Base-by-base conservation (phyloP, 2,113 vertebrate genomes). In the Amazona vittata region DNA sequence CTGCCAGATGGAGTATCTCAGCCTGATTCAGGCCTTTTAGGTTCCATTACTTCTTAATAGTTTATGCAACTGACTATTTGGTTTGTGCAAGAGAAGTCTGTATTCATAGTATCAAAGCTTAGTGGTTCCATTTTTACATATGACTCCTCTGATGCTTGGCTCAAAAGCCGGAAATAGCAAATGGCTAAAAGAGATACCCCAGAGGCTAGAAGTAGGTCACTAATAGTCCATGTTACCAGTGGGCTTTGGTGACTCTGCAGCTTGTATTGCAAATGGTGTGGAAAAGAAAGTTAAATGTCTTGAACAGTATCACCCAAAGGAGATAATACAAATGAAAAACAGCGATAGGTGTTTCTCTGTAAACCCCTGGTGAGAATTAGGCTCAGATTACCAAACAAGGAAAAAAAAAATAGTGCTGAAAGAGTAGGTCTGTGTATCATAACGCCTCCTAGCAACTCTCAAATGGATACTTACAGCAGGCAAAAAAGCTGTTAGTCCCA, bases 401-500 rank as follows among this genome's bases (percentile, higher is more conserved):
- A 92, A 90, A 94, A 90, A 94, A 70, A 90, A 0, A 25, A 14
- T 24, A 52, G 24, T 76, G 70, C 68, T 86, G 60, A 52, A 89
- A 80, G 78, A 83, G 82, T 85, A 94, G 71, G 78, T 86, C 75
- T 96, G 60, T 82, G 29, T 89, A 79, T 93, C 50, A 24, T 92
- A 85, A 94, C 93, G 94, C 92, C 57, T 96, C 65, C 59, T 64
- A 92, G 63, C 68, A 86, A 60, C 43, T 91, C 82, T 94, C 95
- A 89, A 79, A 87, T 89, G 84, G 81, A 79, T 92, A 92, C 67
- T 93, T 86, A 76, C 6, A 83, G 81, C 49, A 77, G 82, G 49
- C 80, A 87, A 70, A 94, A 94, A 94, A 96, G 78, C 75, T 93
- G 91, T 95, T 90, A 91, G 80, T 80, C 84, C 92, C 90, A 84